Evolutionary conservation across 2,797 vertebrate species (phyloP), one percentile per base, ranked within the genome.

Genomic region (Catamblyrhynchus diadema): DNA sequence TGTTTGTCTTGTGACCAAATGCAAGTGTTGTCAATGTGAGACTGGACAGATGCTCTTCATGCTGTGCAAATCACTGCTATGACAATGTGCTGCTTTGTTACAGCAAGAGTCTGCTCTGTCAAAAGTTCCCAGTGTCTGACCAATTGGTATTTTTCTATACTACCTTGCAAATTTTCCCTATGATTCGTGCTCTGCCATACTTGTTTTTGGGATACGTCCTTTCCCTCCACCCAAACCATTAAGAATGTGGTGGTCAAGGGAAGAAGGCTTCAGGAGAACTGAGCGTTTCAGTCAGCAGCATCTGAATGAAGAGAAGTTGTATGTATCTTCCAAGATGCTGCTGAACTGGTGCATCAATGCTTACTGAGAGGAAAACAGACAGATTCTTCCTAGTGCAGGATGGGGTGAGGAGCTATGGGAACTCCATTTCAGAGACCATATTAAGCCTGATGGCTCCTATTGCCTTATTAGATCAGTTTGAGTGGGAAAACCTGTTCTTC

Each of bases 11-110:
- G 57, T 71, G 41, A 64, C 22, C 19, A 62, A 66, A 81, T 28
- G 30, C 44, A 41, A 14, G 51, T 5, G 0, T 64, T 71, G 25
- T 16, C 41, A 44, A 5, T 1, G 1, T 37, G 21, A 57, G 32
- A 41, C 56, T 37, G 56, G 39, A 30, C 0, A 0, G 28, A 62
- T 0, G 2, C 8, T 25, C 50, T 70, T 27, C n/a, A 10, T 6
- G 30, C 53, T 74, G 48, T 13, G 20, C 45, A 90, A 64, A 47
- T 41, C 2, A 4, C 27, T 60, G 19, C 14, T 37, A 7, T 25
- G 71, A 9, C 20, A 73, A 8, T 18, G 10, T 32, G 13, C 64
- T 83, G 70, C 39, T 45, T 51, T 75, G 25, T 32, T 51, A 30
- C 41, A 41, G 21, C 21, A 32, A 33, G 10, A 14, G 6, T 37